These are phyloP conservation scores for Drosophila macrospina DNA, from an alignment of 2,888 invertebrate genomes.

Conservation along the genomic window DNA sequence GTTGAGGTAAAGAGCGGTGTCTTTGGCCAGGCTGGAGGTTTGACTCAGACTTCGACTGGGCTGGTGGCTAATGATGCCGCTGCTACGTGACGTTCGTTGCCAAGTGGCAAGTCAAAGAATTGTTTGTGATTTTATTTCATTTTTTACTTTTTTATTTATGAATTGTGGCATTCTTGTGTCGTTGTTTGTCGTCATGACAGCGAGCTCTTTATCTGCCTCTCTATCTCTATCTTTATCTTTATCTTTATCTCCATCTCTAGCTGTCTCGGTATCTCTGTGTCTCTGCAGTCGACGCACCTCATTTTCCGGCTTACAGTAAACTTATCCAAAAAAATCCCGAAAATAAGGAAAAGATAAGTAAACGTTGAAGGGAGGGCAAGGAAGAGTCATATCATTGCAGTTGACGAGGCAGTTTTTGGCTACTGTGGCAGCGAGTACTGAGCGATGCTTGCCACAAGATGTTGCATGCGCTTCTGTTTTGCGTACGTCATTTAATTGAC, in stretches of 20 bases:
- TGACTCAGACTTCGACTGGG: slow-evolving; percentile 32
- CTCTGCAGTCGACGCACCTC: slow-evolving; percentile 62
- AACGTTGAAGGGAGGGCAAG: slow-evolving; percentile 17
- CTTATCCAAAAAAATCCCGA: slow-evolving; percentile 18
- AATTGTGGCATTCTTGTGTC: slow-evolving; percentile 70
- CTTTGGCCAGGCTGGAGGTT: slow-evolving; percentile 23
- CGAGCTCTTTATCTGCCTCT: slow-evolving; percentile 15
- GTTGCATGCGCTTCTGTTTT: slow-evolving; percentile 46
- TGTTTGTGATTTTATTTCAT: slow-evolving; percentile 59
- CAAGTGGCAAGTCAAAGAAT: slow-evolving; percentile 73
- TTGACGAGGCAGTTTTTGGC: slow-evolving; percentile 48
- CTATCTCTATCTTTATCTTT: slow-evolving; percentile 16
- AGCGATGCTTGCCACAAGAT: slow-evolving; percentile 4
- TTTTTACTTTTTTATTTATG: slow-evolving; percentile 51
- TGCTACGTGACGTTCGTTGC: slow-evolving; percentile 78
- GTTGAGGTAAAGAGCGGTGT: slow-evolving; percentile 23
- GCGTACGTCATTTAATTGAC: slow-evolving; percentile 67
- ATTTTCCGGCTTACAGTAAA: slow-evolving; percentile 70
- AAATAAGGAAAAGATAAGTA: slow-evolving; percentile 32
- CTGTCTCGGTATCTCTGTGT: slow-evolving; percentile 11
- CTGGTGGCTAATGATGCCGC: slow-evolving; percentile 75
- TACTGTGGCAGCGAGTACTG: slow-evolving; percentile 2
- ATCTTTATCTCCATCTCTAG: slow-evolving; percentile 25
- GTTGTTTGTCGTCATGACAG: slow-evolving; percentile 42
- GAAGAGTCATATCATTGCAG: slow-evolving; percentile 1